These are phyloP conservation scores for Mamestra configurata DNA, from an alignment of 1,140 invertebrate genomes.

Conservation along the genomic window DNA sequence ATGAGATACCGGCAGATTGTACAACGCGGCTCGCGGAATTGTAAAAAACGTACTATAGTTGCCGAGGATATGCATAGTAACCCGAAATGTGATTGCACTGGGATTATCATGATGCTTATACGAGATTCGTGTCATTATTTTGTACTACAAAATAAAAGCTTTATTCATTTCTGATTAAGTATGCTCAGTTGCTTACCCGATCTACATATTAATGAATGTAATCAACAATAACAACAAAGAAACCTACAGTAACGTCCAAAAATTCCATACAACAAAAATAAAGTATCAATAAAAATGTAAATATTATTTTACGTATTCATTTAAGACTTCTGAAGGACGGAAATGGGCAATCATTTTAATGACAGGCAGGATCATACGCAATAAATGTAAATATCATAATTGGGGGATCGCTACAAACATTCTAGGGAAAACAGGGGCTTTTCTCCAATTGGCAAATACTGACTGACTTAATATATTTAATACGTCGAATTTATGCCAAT, in stretches of 20 bases:
- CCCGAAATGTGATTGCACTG: not conserved
- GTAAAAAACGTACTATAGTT: not conserved
- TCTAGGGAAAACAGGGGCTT: not conserved
- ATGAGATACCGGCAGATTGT: slow-evolving; percentile 11
- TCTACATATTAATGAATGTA: not conserved
- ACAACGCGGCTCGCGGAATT: not conserved
- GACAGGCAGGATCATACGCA: slow-evolving; percentile 38
- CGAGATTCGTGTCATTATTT: too few species aligned
- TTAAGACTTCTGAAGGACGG: not conserved
- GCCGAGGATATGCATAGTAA: not conserved
- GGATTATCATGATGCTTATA: not conserved
- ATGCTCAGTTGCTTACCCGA: not conserved
- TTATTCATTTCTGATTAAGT: not conserved
- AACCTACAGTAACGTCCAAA: not conserved
- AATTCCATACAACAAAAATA: not conserved
- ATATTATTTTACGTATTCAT: slow-evolving; percentile 8
- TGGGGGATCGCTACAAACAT: slow-evolving; percentile 5
- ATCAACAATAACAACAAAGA: not conserved
- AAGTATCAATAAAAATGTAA: slow-evolving; percentile 24
- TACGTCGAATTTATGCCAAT: slow-evolving; percentile 11
- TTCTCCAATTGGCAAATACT: slow-evolving; percentile 5
- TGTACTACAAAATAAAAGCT: too few species aligned
- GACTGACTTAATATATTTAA: slow-evolving; percentile 9
- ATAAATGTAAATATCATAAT: slow-evolving; percentile 37
- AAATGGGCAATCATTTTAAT: slow-evolving; percentile 34